phyloP scores from a whole-genome alignment of 1,140 invertebrate species.

The Drosophila lini region DNA sequence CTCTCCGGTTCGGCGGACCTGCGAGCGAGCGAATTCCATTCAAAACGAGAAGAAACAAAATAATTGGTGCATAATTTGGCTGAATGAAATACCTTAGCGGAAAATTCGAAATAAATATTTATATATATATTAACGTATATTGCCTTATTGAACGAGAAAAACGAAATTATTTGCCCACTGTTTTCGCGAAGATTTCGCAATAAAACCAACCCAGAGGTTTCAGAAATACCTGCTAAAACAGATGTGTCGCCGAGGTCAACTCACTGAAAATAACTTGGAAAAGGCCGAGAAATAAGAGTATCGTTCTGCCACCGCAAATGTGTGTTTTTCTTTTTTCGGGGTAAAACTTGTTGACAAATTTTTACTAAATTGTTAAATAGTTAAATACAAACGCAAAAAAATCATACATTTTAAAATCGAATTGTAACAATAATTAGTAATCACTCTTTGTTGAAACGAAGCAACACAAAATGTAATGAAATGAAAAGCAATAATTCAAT shows the following conservation, averaged over 20 bases:
- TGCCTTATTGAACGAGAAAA: constrained; percentile 60
- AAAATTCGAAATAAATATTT: constrained; percentile 59
- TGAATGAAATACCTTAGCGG: constrained; percentile 34
- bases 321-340: constrained; percentile 16
- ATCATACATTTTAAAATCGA: constrained; percentile 70
- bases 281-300: background rate
- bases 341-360: constrained; percentile 75
- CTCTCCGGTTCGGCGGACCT: constrained; percentile 6
- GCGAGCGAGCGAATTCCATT: constrained; percentile 27
- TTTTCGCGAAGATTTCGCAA: constrained; percentile 17
- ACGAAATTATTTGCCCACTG: constrained; percentile 56
- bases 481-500: constrained; percentile 78
- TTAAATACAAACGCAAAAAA: constrained; percentile 49
- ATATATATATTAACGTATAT: constrained; percentile 52
- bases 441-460: constrained; percentile 46
- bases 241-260: constrained; percentile 34
- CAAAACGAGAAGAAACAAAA: constrained; percentile 5
- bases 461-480: constrained; percentile 57
- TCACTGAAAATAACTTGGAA: background rate
- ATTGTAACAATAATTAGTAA: constrained; percentile 82
- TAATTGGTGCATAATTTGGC: constrained; percentile 77
- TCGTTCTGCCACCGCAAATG: constrained; percentile 43
- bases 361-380: constrained; percentile 78
- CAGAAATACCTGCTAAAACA: constrained; percentile 81
- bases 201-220: constrained; percentile 77